A percentile compares a stretch with the other conserved stretches of the same genome.
Conservation (phyloP, 2,888 invertebrate species). For the Nephrotoma flavescens region DNA sequence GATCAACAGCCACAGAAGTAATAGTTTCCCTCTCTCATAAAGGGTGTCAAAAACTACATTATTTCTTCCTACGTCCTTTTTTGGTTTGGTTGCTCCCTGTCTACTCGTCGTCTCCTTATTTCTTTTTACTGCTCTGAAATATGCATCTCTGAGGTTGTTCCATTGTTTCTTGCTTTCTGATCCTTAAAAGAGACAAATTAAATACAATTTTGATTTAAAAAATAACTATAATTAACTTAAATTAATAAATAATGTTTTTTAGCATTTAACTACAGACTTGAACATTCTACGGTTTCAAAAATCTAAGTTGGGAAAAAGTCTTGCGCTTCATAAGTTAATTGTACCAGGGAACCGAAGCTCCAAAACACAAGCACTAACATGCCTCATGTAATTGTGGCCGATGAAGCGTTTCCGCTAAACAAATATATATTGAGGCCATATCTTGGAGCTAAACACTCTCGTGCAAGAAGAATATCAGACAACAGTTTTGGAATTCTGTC, state of each 20-base stretch:
- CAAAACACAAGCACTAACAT: not conserved
- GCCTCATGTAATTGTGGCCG: not conserved
- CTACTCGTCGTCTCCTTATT: not conserved
- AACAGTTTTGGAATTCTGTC: no score
- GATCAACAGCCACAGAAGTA: not conserved
- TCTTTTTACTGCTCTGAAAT: not conserved
- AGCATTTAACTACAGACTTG: not conserved
- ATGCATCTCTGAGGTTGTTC: not conserved
- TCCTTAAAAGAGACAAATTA: not conserved
- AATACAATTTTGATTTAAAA: not conserved
- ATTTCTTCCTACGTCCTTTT: not conserved
- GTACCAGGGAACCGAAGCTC: not conserved
- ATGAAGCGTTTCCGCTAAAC: not conserved
- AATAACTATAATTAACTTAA: not conserved
- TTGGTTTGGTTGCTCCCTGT: not conserved
- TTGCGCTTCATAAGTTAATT: not conserved
- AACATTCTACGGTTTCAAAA: not conserved
- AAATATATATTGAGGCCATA: not conserved
- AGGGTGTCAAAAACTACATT: not conserved
- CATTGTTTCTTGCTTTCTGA: not conserved
- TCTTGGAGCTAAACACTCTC: no score
- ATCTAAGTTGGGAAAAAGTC: not conserved
- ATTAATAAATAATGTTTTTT: not conserved
- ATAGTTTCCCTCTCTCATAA: not conserved
- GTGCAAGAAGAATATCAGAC: no score